These are phyloP conservation scores for Uromys caudimaculatus DNA, from an alignment of 2,797 vertebrate genomes.

Conservation along the genomic window DNA sequence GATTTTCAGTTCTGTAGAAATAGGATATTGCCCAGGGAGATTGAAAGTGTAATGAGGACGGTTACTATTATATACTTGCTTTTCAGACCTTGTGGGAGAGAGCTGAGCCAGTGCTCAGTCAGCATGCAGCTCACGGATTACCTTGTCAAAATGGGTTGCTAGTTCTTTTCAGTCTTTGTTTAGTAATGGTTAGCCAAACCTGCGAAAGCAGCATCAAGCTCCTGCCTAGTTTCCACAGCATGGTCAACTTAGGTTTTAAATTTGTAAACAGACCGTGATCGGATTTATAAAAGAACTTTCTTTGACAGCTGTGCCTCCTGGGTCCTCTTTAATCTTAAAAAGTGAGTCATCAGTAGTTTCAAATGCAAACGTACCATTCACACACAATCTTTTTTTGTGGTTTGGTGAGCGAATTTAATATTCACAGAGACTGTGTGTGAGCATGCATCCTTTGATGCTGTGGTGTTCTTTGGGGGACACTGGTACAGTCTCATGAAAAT, in stretches of 20 bases:
- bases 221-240: not conserved
- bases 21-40: not conserved
- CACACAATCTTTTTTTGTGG: not conserved
- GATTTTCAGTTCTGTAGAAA: fast-evolving
- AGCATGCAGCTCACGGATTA: fast-evolving
- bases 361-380: not conserved
- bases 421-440: not conserved
- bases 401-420: not conserved
- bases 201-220: not conserved
- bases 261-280: not conserved
- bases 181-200: not conserved
- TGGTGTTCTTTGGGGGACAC: not conserved
- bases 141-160: not conserved
- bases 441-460: not conserved
- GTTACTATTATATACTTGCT: not conserved
- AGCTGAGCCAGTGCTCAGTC: not conserved
- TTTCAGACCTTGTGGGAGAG: not conserved
- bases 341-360: not conserved
- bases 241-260: not conserved
- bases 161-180: not conserved
- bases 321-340: not conserved
- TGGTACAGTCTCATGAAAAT: fast-evolving
- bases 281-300: not conserved
- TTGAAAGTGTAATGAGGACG: not conserved
- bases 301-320: not conserved